Conservation (phyloP, 2,797 vertebrate species). For the Chromis chromis region DNA sequence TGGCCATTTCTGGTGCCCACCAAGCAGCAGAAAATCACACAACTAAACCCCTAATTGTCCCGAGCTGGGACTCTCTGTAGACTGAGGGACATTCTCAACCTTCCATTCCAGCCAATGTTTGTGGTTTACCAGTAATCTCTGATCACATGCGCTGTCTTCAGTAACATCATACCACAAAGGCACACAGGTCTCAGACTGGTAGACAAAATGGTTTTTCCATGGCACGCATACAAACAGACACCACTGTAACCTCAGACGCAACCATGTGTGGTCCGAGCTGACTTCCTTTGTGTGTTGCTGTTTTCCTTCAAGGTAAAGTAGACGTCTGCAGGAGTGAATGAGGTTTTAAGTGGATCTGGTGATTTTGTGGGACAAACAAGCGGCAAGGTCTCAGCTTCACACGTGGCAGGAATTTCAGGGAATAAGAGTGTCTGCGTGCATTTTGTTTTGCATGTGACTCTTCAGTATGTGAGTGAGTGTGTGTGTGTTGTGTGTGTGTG, state of each 20-base stretch:
- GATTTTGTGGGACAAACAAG: constrained; percentile 67
- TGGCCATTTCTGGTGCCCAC: background rate
- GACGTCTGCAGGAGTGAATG: constrained; percentile 51
- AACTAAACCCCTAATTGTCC: background rate
- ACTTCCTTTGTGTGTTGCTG: constrained; percentile 51
- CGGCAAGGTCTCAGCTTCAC: constrained; percentile 52
- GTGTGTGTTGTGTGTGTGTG: too few species aligned
- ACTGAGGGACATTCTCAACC: constrained; percentile 10
- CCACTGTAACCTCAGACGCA: constrained; percentile 48
- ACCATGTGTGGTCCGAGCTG: constrained; percentile 68
- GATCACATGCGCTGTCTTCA: constrained; percentile 30
- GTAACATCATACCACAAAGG: constrained; percentile 41
- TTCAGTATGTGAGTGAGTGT: constrained; percentile 1
- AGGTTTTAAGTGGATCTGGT: constrained; percentile 71
- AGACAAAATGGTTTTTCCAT: constrained; percentile 48
- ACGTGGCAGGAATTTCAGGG: constrained; percentile 35
- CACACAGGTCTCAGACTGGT: constrained; percentile 47
- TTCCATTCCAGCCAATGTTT: constrained; percentile 2
- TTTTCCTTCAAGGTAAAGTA: constrained; percentile 54
- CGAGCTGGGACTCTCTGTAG: background rate
- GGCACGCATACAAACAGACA: constrained; percentile 55
- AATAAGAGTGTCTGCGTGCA: constrained; percentile 14
- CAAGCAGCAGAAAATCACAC: background rate
- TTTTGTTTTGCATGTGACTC: constrained; percentile 29
- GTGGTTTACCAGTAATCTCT: constrained; percentile 37